phyloP scores from a whole-genome alignment of 1,140 invertebrate genomes.

The Solen grandis region DNA sequence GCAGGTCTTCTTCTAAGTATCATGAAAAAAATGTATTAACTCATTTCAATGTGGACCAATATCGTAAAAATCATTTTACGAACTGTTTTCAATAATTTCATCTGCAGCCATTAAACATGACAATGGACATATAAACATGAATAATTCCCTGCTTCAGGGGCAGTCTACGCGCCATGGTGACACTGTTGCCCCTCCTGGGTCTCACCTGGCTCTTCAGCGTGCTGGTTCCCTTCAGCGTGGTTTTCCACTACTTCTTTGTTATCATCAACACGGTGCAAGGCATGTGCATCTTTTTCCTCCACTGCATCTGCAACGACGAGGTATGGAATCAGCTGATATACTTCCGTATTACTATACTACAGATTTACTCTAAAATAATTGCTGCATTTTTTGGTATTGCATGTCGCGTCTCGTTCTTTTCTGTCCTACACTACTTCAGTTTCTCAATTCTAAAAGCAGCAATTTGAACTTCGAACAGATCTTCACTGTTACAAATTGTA shows the following conservation, averaged over 20 bases:
- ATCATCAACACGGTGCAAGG: constrained; percentile 66
- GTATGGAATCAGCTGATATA: constrained; percentile 17
- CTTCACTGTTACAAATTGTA: neutral
- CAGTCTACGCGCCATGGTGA: constrained; percentile 66
- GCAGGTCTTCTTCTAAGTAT: too few species aligned
- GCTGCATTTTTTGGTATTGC: neutral
- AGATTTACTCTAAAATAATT: neutral
- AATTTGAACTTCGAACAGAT: neutral
- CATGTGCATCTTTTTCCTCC: constrained; percentile 64
- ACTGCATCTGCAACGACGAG: constrained; percentile 63
- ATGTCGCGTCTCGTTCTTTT: too few species aligned
- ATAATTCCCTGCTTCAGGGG: too few species aligned
- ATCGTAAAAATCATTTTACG: too few species aligned
- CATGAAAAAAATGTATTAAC: too few species aligned
- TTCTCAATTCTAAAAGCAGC: neutral
- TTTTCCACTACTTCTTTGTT: constrained; percentile 70
- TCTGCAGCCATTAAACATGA: too few species aligned
- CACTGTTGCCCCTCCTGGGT: constrained; percentile 65
- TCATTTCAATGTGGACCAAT: too few species aligned
- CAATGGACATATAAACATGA: too few species aligned
- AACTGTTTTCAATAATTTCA: too few species aligned
- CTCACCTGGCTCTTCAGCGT: constrained; percentile 67
- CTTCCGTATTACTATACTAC: neutral
- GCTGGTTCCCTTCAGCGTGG: constrained; percentile 62
- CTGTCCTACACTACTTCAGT: neutral